These are phyloP conservation scores for Stegana nigrithorax DNA, from an alignment of 2,888 invertebrate species.

Conservation along the genomic window DNA sequence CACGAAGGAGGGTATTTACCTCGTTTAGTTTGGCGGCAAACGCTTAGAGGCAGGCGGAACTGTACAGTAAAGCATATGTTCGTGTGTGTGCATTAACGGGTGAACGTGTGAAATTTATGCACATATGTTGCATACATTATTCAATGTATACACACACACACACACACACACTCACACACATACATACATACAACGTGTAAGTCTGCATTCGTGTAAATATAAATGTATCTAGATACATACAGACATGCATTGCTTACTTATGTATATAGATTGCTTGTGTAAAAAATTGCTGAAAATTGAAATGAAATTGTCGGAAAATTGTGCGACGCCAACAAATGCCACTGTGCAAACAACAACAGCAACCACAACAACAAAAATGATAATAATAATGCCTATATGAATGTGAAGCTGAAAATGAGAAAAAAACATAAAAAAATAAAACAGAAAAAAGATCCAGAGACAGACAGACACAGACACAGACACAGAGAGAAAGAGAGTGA, in stretches of 20 bases:
- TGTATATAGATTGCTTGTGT: conserved; percentile 30
- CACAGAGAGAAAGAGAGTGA: not conserved
- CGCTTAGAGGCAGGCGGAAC: no score
- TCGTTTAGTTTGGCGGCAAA: no score
- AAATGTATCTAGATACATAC: conserved; percentile 45
- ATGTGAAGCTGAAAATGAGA: no score
- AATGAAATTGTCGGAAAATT: conserved; percentile 49
- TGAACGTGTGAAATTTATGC: conserved; percentile 60
- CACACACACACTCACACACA: no score
- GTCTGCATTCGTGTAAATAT: conserved; percentile 34
- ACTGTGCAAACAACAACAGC: no score
- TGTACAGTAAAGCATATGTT: no score
- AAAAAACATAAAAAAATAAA: no score
- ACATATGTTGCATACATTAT: conserved; percentile 53
- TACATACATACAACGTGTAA: no score
- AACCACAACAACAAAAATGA: not conserved
- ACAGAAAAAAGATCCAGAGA: no score
- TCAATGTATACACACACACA: no score
- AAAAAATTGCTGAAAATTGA: conserved; percentile 32
- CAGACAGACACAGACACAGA: no score
- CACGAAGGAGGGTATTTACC: no score
- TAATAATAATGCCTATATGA: not conserved
- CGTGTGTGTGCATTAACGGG: conserved; percentile 42
- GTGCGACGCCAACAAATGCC: conserved; percentile 24
- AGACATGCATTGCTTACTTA: conserved; percentile 28